Evolutionary conservation across 2,888 invertebrate genomes (phyloP), one percentile per base, ranked within the genome.

Genomic region (Flexamia atlantica): DNA sequence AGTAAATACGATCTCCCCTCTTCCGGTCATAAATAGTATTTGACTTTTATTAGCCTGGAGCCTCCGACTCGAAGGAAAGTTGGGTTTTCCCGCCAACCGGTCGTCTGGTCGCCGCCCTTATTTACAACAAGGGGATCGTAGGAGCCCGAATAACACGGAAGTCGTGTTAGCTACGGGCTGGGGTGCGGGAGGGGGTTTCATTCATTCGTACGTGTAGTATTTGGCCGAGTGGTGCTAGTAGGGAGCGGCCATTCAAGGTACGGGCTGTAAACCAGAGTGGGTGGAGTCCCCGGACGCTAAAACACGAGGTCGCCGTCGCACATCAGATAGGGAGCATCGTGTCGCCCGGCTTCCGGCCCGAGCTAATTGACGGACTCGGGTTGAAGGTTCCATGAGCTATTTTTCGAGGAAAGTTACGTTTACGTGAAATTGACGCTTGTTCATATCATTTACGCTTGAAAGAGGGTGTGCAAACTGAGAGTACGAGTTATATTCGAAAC

Each of bases 241-340:
- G 2, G 28, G 64, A 30, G 28, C 1, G 3, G 57, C 23, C 57
- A 9, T 23, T 23, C 23, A 23, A 20, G 23, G 28, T 2, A 3
- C 64, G 64, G 64, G 64, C 30, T 28, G 64, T 64, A 57, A 57
- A 57, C 57, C 57, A 2, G 23, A 10, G 64, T 64, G 64, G 64
- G 64, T 46, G 64, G 64, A 64, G 64, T 23, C 53, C 53, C 53
- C 64, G 64, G 74, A 46, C 74, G 74, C 74, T 76, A 76, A 76
- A 76, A 76, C 74, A 76, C 46, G 46, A 76, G 74, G 74, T 76
- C 46, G 74, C 74, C 74, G 74, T 14, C 74, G 42, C 17, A 76
- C 74, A 76, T 76, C 74, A 46, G 74, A 76, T 76, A 76, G 25
- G 28, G 74, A 40, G 40, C 17, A 23, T 70, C 40, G 32, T 64